Conservation (phyloP, 1,140 invertebrate genomes). For the Catajapyx aquilonaris region DNA sequence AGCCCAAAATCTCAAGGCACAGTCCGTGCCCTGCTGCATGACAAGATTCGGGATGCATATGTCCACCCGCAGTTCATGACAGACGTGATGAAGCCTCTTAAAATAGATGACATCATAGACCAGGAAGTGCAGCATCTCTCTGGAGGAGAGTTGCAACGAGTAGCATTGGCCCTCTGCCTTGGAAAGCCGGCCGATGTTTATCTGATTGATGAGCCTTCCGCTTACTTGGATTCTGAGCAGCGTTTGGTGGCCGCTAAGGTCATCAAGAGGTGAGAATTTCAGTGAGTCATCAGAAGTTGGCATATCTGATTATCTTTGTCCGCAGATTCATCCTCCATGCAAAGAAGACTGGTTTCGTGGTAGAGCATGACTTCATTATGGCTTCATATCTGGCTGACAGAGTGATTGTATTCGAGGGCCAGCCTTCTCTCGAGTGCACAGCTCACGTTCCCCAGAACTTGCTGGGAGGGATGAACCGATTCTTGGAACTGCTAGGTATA, state of each 20-base stretch:
- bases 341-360: constrained; percentile 98
- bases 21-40: constrained; percentile 76
- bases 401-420: constrained; percentile 96
- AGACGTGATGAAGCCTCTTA: constrained; percentile 97
- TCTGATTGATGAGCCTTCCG: constrained; percentile 96
- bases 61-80: constrained; percentile 94
- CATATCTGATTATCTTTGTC: constrained; percentile 12
- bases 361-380: constrained; percentile 99
- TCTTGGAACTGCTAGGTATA: constrained; percentile 89
- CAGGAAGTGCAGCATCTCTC: constrained; percentile 98
- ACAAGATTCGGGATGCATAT: constrained; percentile 93
- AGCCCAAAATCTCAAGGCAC: constrained; percentile 91
- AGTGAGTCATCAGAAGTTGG: not conserved
- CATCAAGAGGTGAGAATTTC: constrained; percentile 39
- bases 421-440: constrained; percentile 64
- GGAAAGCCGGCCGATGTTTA: constrained; percentile 99
- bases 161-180: constrained; percentile 84
- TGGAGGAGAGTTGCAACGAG: constrained; percentile 96
- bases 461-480: constrained; percentile 94
- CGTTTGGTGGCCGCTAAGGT: constrained; percentile 99
- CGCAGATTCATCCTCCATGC: constrained; percentile 92
- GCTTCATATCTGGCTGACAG: constrained; percentile 96
- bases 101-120: constrained; percentile 95
- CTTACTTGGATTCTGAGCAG: constrained; percentile 98
- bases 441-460: constrained; percentile 86